Conservation (phyloP, 1,140 invertebrate species). For the Metaphire vulgaris region DNA sequence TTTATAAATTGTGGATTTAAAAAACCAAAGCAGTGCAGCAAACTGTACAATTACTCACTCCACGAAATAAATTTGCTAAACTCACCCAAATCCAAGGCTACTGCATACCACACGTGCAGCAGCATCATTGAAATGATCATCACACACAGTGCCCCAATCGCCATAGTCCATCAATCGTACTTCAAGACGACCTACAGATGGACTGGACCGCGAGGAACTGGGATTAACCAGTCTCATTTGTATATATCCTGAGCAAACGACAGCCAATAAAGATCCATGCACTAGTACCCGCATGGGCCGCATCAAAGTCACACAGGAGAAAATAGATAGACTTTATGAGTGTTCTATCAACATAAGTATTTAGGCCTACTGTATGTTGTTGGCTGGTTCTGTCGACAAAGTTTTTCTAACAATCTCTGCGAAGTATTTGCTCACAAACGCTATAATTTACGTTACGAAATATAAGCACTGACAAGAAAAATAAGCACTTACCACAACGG, state of each 20-base stretch:
- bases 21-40: too few species aligned
- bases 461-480: neutral
- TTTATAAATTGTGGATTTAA: too few species aligned
- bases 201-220: neutral
- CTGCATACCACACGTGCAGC: neutral
- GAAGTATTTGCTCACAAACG: too few species aligned
- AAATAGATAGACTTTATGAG: neutral
- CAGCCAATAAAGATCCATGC: too few species aligned
- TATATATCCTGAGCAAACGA: neutral
- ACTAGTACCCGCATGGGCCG: too few species aligned
- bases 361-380: neutral
- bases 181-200: neutral
- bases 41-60: too few species aligned
- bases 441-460: too few species aligned
- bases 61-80: too few species aligned
- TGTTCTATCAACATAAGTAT: neutral
- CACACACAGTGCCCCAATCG: neutral
- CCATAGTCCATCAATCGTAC: neutral
- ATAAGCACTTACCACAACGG: neutral
- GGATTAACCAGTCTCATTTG: neutral
- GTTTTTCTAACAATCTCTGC: too few species aligned
- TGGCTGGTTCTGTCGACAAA: too few species aligned
- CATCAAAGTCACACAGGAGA: neutral
- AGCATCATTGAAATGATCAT: neutral
- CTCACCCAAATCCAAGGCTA: neutral